Conservation (phyloP, 2,113 vertebrate genomes). For the Nicator chloris region DNA sequence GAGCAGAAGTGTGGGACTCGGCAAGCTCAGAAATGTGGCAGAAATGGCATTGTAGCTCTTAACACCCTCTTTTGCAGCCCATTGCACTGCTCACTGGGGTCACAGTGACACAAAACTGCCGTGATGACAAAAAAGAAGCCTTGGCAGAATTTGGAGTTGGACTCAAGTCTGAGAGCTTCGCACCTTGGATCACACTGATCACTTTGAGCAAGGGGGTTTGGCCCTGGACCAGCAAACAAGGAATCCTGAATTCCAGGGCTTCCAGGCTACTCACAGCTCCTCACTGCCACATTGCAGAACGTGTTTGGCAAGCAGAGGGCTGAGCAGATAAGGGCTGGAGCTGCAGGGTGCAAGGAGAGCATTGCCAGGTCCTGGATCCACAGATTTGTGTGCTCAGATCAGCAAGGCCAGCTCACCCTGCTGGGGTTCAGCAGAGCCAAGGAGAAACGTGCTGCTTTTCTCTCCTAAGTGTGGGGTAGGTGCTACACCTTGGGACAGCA, state of each 20-base stretch:
- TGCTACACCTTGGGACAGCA: not conserved
- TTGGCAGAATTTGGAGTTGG: not conserved
- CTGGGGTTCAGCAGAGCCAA: not conserved
- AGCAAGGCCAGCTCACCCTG: rapidly evolving
- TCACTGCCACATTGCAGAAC: not conserved
- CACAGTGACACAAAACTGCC: not conserved
- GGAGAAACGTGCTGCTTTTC: not conserved
- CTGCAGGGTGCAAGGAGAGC: not conserved
- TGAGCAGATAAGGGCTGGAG: not conserved
- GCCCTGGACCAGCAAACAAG: not conserved
- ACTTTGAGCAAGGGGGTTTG: not conserved
- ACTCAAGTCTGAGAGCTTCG: not conserved
- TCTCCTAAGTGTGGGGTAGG: not conserved
- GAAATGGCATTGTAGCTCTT: not conserved
- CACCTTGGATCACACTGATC: not conserved
- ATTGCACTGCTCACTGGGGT: not conserved
- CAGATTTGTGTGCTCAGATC: not conserved
- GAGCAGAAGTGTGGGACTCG: not conserved
- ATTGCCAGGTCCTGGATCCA: not conserved
- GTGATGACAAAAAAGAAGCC: not conserved
- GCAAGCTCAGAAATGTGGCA: not conserved
- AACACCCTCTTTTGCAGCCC: not conserved
- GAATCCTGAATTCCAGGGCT: not conserved
- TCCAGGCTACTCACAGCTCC: not conserved
- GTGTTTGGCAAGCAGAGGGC: not conserved